A percentile compares a stretch with the other conserved stretches of the same genome.
Conservation (phyloP, 2,797 vertebrate species). For the Cottoperca gobio region DNA sequence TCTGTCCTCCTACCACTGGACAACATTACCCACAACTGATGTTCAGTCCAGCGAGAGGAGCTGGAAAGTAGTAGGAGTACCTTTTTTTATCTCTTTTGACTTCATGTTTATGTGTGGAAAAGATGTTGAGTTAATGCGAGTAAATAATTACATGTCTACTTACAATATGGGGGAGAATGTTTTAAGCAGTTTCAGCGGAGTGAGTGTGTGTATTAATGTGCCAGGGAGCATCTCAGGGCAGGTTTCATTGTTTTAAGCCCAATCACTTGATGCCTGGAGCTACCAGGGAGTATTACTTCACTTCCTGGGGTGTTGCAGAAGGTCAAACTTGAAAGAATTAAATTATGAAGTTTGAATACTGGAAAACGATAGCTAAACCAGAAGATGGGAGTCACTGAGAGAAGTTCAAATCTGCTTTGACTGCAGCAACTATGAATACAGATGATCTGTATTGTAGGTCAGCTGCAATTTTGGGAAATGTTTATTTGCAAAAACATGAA, state of each 20-base stretch:
- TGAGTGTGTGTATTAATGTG: conserved; percentile 52
- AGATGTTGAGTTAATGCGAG: conserved; percentile 47
- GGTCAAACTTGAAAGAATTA: conserved; percentile 66
- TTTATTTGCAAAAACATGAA: neutral
- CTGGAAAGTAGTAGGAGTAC: conserved; percentile 33
- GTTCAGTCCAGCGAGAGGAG: conserved; percentile 27
- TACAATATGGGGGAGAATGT: conserved; percentile 51
- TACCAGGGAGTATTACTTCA: conserved; percentile 67
- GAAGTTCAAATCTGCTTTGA: conserved; percentile 36
- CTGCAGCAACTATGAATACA: conserved; percentile 15
- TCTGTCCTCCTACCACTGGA: conserved; percentile 66
- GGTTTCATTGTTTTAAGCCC: conserved; percentile 62
- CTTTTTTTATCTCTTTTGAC: no score
- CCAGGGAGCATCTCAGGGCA: conserved; percentile 59
- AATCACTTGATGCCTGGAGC: conserved; percentile 60
- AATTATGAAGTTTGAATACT: conserved; percentile 54
- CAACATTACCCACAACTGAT: conserved; percentile 50
- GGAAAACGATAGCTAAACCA: conserved; percentile 30
- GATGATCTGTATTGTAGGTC: conserved; percentile 8
- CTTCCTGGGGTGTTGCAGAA: conserved; percentile 62
- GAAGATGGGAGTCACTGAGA: conserved; percentile 19
- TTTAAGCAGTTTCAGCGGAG: conserved; percentile 56
- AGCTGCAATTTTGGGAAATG: conserved; percentile 4
- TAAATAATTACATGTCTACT: conserved; percentile 62
- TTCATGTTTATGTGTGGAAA: conserved; percentile 22